phyloP scores from a whole-genome alignment of 2,888 invertebrate species.

The Candidula unifasciata region DNA sequence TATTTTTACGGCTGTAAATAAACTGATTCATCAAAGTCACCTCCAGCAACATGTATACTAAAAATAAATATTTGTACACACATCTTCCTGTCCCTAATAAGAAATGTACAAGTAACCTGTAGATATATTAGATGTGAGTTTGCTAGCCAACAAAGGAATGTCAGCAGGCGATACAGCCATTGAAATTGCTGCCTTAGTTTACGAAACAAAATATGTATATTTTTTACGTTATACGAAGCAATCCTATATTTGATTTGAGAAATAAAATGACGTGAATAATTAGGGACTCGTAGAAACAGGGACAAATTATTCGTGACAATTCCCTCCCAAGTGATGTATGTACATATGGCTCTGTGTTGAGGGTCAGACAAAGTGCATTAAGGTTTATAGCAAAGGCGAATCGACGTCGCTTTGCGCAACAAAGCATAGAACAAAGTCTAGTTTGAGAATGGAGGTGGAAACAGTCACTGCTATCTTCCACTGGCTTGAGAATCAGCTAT shows the following conservation, averaged over 20 bases:
- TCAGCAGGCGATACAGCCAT: not conserved
- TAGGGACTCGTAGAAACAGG: too few species aligned
- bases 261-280: too few species aligned
- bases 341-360: too few species aligned
- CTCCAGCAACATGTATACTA: not conserved
- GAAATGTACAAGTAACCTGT: not conserved
- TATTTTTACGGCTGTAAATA: not conserved
- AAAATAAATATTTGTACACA: not conserved
- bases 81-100: not conserved
- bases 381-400: too few species aligned
- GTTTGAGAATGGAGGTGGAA: too few species aligned
- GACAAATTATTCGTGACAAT: too few species aligned
- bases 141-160: not conserved
- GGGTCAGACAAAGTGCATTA: too few species aligned
- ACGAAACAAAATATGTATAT: not conserved
- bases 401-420: too few species aligned
- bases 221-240: not conserved
- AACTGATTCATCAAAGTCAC: not conserved
- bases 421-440: too few species aligned
- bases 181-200: not conserved
- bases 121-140: not conserved
- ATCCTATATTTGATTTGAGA: not conserved
- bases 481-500: too few species aligned
- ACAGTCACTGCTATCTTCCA: too few species aligned
- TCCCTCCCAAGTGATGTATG: too few species aligned